A percentile compares a stretch with the other conserved stretches of the same genome.
These are phyloP conservation scores for Epizoanthus ramosus DNA, from an alignment of 92 coral and sea anemone genomes.

Conservation along the genomic window DNA sequence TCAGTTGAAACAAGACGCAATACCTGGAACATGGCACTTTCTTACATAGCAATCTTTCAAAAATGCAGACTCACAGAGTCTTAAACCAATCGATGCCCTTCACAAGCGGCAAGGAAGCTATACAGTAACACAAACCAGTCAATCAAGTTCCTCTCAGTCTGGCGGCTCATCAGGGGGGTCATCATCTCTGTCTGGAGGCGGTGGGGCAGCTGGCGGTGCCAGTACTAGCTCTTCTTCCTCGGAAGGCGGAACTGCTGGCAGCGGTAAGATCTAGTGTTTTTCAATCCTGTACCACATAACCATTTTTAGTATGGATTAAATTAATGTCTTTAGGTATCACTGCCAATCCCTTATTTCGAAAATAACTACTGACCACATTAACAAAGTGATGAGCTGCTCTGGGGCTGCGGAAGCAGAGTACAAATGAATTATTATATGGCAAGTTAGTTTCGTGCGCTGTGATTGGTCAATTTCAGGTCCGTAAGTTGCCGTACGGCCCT, in stretches of 20 bases:
- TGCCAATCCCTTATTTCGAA: too few species aligned
- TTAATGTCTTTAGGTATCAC: too few species aligned
- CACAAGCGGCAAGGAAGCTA: slow-evolving; percentile 22
- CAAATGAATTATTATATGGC: too few species aligned
- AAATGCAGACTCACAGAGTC: slow-evolving; percentile 27
- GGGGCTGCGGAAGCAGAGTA: too few species aligned
- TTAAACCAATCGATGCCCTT: slow-evolving; percentile 18
- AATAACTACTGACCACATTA: too few species aligned
- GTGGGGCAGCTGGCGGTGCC: slow-evolving; percentile 24
- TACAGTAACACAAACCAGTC: slow-evolving; percentile 36
- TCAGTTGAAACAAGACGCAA: background rate
- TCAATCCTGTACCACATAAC: slow-evolving; percentile 18
- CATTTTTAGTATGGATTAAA: too few species aligned
- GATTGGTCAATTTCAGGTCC: too few species aligned
- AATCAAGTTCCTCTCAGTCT: slow-evolving; percentile 9
- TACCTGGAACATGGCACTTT: background rate
- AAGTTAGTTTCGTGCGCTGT: too few species aligned
- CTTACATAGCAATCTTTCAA: slow-evolving; percentile 20
- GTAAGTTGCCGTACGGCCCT: too few species aligned
- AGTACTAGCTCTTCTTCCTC: background rate
- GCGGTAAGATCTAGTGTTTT: slow-evolving; percentile 28
- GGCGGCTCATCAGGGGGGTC: slow-evolving; percentile 7
- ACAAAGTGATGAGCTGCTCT: too few species aligned
- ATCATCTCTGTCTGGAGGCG: slow-evolving; percentile 20
- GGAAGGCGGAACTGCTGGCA: slow-evolving; percentile 2